A percentile compares a stretch with the other conserved stretches of the same genome.
Evolutionary conservation across 2,888 invertebrate species (phyloP).

Genomic region (Ophioninae sp.): DNA sequence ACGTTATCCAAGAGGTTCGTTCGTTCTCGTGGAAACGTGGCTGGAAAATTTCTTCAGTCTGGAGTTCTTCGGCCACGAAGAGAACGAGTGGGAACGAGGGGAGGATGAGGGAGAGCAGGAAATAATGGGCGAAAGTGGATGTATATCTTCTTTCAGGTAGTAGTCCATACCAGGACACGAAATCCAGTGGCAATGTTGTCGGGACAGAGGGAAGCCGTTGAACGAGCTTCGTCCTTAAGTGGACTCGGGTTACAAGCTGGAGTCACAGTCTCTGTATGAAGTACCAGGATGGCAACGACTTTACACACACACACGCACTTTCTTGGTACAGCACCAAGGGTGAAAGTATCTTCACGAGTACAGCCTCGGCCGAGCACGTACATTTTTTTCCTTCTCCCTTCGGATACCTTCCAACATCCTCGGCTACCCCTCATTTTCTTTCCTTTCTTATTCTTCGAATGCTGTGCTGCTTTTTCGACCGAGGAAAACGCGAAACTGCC

Average conservation of each 20-base stretch:
- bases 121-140: constrained; percentile 44
- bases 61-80: neutral
- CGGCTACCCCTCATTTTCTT: neutral
- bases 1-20: neutral
- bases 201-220: constrained; percentile 39
- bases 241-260: constrained; percentile 62
- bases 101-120: constrained; percentile 16
- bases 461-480: constrained; percentile 36
- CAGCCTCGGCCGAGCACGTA: constrained; percentile 63
- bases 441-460: constrained; percentile 35
- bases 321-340: constrained; percentile 1
- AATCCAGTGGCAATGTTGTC: constrained; percentile 38
- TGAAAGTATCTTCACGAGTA: constrained; percentile 40
- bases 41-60: constrained; percentile 32
- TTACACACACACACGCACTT: neutral
- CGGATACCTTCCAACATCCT: neutral
- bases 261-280: constrained; percentile 13
- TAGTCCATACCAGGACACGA: constrained; percentile 15
- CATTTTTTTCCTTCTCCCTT: constrained; percentile 44
- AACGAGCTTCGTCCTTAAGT: constrained; percentile 66
- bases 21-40: constrained; percentile 11
- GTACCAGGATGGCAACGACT: constrained; percentile 10
- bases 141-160: constrained; percentile 35
- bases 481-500: constrained; percentile 60
- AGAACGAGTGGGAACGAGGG: neutral